Conservation (phyloP, 2,888 invertebrate species). For the Phengaris arion region DNA sequence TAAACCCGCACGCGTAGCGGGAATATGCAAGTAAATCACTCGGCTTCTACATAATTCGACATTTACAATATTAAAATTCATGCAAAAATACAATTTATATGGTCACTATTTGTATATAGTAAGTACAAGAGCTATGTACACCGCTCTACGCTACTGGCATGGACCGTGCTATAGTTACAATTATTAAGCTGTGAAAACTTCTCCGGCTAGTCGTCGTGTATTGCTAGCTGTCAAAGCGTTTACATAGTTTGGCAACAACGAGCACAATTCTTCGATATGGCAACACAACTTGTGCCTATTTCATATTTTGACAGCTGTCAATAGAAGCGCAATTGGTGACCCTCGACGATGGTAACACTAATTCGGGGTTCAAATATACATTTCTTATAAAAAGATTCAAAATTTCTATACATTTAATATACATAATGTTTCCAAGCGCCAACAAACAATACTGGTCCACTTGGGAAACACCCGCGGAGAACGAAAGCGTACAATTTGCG, state of each 20-base stretch:
- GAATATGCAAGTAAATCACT: conserved; percentile 46
- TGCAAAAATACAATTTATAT: conserved; percentile 58
- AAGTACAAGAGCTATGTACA: conserved; percentile 49
- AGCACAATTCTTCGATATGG: conserved; percentile 30
- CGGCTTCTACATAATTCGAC: conserved; percentile 39
- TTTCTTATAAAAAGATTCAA: conserved; percentile 22
- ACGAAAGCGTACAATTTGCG: background rate
- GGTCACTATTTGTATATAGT: conserved; percentile 48
- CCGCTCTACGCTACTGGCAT: conserved; percentile 47
- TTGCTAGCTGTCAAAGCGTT: conserved; percentile 32
- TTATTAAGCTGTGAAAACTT: conserved; percentile 22
- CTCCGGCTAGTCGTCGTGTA: conserved; percentile 19
- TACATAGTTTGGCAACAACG: conserved; percentile 35
- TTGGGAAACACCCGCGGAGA: conserved; percentile 5
- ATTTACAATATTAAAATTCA: conserved; percentile 47
- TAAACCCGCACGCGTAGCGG: conserved; percentile 19
- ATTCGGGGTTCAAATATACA: conserved; percentile 24
- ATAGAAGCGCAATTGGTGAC: conserved; percentile 1
- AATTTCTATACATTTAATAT: conserved; percentile 38
- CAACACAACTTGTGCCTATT: conserved; percentile 26
- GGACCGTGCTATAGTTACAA: conserved; percentile 36
- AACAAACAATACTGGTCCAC: conserved; percentile 31
- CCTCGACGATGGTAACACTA: conserved; percentile 18
- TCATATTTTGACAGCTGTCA: conserved; percentile 33
- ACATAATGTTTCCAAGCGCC: conserved; percentile 38